Evolutionary conservation across 2,113 vertebrate genomes (phyloP).

Genomic region (Oxygymnocypris stewartii): DNA sequence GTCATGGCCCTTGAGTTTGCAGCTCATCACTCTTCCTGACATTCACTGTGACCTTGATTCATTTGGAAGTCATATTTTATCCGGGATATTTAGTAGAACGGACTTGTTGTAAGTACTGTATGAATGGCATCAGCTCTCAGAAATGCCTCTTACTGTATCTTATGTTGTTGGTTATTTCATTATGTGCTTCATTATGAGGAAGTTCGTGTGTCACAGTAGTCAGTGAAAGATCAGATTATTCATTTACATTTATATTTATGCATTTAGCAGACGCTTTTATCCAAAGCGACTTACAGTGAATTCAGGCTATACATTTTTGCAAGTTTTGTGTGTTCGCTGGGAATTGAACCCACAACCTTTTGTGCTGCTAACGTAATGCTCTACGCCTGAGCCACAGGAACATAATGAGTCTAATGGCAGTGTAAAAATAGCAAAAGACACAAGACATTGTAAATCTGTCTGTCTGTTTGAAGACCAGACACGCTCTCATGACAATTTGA

Average conservation of each 20-base stretch:
- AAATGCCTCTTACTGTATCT: neutral
- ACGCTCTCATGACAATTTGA: no score
- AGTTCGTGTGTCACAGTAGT: neutral
- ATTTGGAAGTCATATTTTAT: neutral
- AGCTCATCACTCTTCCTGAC: neutral
- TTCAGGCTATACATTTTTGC: no score
- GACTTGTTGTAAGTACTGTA: constrained; percentile 35
- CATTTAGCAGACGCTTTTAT: no score
- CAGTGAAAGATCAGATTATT: neutral
- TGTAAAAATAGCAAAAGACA: no score
- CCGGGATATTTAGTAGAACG: constrained; percentile 6
- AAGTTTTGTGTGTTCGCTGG: no score
- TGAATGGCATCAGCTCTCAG: constrained; percentile 25
- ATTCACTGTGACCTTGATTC: neutral
- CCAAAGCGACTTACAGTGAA: no score
- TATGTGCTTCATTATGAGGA: neutral
- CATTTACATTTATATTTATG: no score
- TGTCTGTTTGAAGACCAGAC: no score
- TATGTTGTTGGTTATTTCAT: neutral
- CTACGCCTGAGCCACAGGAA: no score
- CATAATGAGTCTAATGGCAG: neutral
- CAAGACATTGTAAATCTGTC: no score
- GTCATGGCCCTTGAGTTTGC: neutral
- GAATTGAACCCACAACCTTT: no score
- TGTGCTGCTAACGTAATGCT: no score